A percentile compares a stretch with the other conserved stretches of the same genome.
Evolutionary conservation across 2,113 vertebrate genomes (phyloP).

Genomic region (Xenus cinereus): DNA sequence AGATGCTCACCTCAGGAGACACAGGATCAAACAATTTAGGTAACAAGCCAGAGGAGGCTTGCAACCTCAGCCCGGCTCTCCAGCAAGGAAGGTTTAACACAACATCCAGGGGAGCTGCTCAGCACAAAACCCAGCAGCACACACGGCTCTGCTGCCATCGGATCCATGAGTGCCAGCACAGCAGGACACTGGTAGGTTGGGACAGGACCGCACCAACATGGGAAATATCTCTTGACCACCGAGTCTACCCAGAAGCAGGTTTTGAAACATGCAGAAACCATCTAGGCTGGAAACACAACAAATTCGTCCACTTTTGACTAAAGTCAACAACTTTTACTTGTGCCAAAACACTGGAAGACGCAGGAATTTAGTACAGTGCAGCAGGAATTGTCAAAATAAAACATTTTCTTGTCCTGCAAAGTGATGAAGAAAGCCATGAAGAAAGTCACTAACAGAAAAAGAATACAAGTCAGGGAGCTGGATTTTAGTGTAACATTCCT

Average conservation of each 20-base stretch:
- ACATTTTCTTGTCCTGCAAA: not conserved
- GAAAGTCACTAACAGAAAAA: not conserved
- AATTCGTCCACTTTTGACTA: not conserved
- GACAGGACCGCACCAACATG: not conserved
- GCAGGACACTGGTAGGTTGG: not conserved
- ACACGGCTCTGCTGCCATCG: rapidly evolving
- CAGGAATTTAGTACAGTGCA: not conserved
- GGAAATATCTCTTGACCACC: not conserved
- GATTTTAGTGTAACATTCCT: not conserved
- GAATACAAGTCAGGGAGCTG: not conserved
- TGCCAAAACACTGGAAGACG: not conserved
- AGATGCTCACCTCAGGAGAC: not conserved
- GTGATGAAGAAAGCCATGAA: not conserved
- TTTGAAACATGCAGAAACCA: not conserved
- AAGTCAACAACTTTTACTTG: not conserved
- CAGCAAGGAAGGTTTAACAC: not conserved
- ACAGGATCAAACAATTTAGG: not conserved
- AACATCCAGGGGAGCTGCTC: not conserved
- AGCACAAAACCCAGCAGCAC: not conserved
- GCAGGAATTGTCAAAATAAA: not conserved
- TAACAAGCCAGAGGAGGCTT: not conserved
- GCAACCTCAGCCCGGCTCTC: not conserved
- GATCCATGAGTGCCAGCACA: not conserved
- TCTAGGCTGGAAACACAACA: not conserved
- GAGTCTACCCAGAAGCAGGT: not conserved